phyloP scores from a whole-genome alignment of 2,113 vertebrate genomes.

The Zosterops hypoxanthus region DNA sequence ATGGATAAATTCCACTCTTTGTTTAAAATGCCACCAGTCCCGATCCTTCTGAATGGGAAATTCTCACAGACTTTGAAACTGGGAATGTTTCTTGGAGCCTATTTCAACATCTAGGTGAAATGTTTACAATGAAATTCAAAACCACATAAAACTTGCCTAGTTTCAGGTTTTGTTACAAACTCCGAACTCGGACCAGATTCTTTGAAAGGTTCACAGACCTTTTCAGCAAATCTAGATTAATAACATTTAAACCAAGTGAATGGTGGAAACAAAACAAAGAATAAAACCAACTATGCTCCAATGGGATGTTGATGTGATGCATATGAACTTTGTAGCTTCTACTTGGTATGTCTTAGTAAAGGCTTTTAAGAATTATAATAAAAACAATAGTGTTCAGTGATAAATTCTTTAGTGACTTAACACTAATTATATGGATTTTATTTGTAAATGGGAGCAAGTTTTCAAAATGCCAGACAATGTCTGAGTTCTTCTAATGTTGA shows the following conservation, averaged over 20 bases:
- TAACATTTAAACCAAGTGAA: constrained; percentile 55
- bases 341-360: constrained; percentile 22
- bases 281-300: constrained; percentile 52
- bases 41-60: constrained; percentile 64
- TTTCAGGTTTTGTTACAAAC: constrained; percentile 47
- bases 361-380: constrained; percentile 53
- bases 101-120: constrained; percentile 64
- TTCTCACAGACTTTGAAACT: constrained; percentile 64
- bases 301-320: background rate
- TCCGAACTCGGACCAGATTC: constrained; percentile 51
- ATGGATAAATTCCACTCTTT: background rate
- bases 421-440: constrained; percentile 50
- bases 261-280: constrained; percentile 62
- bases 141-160: constrained; percentile 22
- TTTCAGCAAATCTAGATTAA: constrained; percentile 27
- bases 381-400: constrained; percentile 11
- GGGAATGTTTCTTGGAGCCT: constrained; percentile 63
- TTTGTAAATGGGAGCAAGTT: constrained; percentile 50
- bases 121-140: constrained; percentile 37
- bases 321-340: background rate
- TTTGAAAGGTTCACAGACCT: constrained; percentile 42
- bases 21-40: constrained; percentile 37
- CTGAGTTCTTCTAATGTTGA: background rate
- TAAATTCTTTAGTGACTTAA: constrained; percentile 41
- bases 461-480: constrained; percentile 14